Evolutionary conservation across 2,797 vertebrate genomes (phyloP), one percentile per base, ranked within the genome.

Genomic region (Notolabrus celidotus): DNA sequence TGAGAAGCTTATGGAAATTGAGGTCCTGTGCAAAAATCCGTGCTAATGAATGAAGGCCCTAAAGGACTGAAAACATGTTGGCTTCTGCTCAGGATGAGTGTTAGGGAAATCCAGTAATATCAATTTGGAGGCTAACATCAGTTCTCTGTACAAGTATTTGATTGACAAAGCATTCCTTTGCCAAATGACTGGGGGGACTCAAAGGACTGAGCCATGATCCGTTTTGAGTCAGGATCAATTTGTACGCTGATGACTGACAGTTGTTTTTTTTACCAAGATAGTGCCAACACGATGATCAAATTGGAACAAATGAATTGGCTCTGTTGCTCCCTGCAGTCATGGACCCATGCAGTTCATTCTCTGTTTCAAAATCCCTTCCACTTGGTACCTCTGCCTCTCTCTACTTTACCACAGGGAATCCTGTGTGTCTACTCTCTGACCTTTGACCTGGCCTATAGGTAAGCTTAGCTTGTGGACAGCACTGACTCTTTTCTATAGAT

Each of bases 371-470:
- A 63, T 43, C 71, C 79, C 80, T 3, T 1, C 42, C 38, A 5
- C 75, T 80, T 45, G 16, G 42, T 83, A 82, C 80, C 77, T 79
- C 81, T 50, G 27, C 76, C 42, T 73, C 71, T 53, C 73, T 79
- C 67, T 71, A 67, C 71, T 61, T 74, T 51, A 77, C 70, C 71
- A 89, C 88, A 89, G 83, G 71, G 82, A 85, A 72, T 83, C 84
- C 83, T 89, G 85, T 88, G 77, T 79, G 82, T 90, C 83, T 86
- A 78, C 77, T 63, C 80, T 53, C 71, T 67, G 86, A 92, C 87
- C 91, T 91, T 59, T 91, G 89, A 91, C 88, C 88, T 38, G 51
- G 83, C 81, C 80, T 68, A 80, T 92, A 92, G 91, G 92, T 93
- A 83, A 92, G 90, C 88, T 89, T 87, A 91, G 89, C 90, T 87